phyloP scores from a whole-genome alignment of 2,888 invertebrate genomes.

The Ochropleura leucogaster region DNA sequence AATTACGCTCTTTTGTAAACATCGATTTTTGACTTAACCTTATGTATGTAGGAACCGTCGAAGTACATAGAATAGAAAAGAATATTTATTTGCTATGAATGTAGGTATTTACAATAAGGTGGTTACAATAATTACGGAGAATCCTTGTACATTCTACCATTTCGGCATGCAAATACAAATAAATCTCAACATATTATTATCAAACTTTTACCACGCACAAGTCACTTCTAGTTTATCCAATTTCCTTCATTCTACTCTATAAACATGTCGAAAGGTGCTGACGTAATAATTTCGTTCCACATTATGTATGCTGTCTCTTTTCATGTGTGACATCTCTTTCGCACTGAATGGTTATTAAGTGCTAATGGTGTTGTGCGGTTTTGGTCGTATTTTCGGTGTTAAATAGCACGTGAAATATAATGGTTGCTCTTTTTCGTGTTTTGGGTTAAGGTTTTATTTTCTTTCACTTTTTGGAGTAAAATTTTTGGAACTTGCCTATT shows the following conservation, averaged over 20 bases:
- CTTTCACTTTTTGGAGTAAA: background rate
- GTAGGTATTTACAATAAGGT: too few species aligned
- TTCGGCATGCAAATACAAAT: too few species aligned
- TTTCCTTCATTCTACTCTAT: conserved; percentile 47
- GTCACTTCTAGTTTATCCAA: conserved; percentile 48
- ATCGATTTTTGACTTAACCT: too few species aligned
- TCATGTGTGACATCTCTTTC: conserved; percentile 32
- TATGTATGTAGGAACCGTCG: too few species aligned
- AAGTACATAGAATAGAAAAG: too few species aligned
- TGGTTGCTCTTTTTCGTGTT: background rate
- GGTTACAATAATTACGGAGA: too few species aligned
- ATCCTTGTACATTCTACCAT: too few species aligned
- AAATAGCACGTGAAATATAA: conserved; percentile 1
- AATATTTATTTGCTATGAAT: too few species aligned
- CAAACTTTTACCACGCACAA: background rate
- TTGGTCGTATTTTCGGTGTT: conserved; percentile 2
- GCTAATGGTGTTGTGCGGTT: background rate
- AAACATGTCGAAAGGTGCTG: conserved; percentile 68
- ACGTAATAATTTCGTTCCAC: conserved; percentile 73
- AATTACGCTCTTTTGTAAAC: too few species aligned
- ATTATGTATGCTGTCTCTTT: conserved; percentile 56
- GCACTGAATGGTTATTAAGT: conserved; percentile 27
- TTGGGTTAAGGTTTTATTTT: background rate
- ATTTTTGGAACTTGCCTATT: background rate
- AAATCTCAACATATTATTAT: too few species aligned